These are phyloP conservation scores for Lepeophtheirus nordmannii DNA, from an alignment of 2,888 invertebrate species.

Conservation along the genomic window DNA sequence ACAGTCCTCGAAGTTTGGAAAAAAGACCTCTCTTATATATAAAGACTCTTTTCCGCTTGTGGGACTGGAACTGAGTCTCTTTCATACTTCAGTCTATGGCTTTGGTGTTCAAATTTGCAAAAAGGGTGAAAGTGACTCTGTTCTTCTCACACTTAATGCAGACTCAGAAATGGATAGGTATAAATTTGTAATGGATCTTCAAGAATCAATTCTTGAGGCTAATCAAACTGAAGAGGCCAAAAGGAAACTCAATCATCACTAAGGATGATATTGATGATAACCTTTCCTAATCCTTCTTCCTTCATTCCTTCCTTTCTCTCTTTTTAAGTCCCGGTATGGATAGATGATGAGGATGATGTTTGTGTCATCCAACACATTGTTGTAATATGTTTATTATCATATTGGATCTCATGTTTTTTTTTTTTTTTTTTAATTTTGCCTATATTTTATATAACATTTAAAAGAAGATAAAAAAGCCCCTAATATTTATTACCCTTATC, in stretches of 20 bases:
- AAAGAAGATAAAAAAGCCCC: too few relatives aligned
- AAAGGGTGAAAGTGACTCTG: conserved; percentile 24
- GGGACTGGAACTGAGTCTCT: conserved; percentile 20
- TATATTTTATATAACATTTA: too few relatives aligned
- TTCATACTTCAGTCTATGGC: conserved; percentile 23
- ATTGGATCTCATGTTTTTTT: too few relatives aligned
- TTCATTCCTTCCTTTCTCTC: too few relatives aligned
- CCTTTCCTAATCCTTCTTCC: too few relatives aligned
- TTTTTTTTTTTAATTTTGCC: too few relatives aligned
- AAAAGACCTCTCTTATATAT: conserved; percentile 14
- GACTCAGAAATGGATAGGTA: conserved; percentile 20
- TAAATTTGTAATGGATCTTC: conserved; percentile 25
- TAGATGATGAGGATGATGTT: too few relatives aligned
- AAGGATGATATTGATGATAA: neutral
- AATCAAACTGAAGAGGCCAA: conserved; percentile 27
- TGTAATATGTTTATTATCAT: too few relatives aligned
- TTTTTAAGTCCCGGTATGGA: too few relatives aligned
- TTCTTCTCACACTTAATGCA: conserved; percentile 23
- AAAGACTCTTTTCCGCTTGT: conserved; percentile 10
- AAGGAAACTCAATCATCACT: neutral
- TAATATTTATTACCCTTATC: too few relatives aligned
- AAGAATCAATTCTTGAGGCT: conserved; percentile 26
- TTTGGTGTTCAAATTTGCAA: conserved; percentile 27
- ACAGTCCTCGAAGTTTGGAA: conserved; percentile 6
- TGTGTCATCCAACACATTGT: too few relatives aligned